Base-by-base conservation (phyloP, 2,113 vertebrate species). In the Eira barbara region DNA sequence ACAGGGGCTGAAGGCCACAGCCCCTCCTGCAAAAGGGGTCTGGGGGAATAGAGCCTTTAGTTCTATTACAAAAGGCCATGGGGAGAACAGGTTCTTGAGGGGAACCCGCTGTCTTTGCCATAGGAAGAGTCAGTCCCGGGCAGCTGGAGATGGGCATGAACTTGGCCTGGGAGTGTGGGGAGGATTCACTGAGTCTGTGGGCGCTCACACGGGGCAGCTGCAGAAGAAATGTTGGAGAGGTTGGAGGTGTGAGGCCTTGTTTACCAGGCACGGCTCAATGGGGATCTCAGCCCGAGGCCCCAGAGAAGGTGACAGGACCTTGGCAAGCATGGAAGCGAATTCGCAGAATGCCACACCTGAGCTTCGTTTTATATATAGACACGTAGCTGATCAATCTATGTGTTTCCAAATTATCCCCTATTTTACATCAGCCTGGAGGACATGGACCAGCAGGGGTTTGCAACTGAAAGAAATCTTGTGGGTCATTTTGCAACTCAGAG, bases 181-280 rank as follows among this genome's bases (percentile, higher is more conserved):
- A 17, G 34, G 55, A 31, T 18, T 36, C 2, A 1, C 15, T 23
- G 61, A 74, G 61, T 74, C 63, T 73, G 11, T 6, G 49, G 39
- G 55, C 20, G 6, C 29, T 91, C 11, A 3, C 14, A 6, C 0
- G 25, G 20, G 55, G 12, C 2, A 0, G 49, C 57, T 21, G 13
- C 2, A 55, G 36, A 23, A 29, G 12, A 49, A n/a, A 8, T 7
- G 36, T 17, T 4, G 5, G 79, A 92, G 61, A 73, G 65, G 27
- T 11, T 25, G 15, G 57, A 69, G 27, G 31, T 36, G 5, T 2
- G 0, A 7, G 39, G 20, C 39, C 47, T 80, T 15, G 34, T 49
- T 34, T 29, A 49, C 17, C 42, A 39, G 20, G 4, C 31, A 23
- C 10, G 23, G 12, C 36, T 95, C 31, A 34, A 6, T 0, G 5